A percentile compares a stretch with the other conserved stretches of the same genome.
Evolutionary conservation across 1,140 invertebrate species (phyloP).

Genomic region (Rhopalosiphum maidis): DNA sequence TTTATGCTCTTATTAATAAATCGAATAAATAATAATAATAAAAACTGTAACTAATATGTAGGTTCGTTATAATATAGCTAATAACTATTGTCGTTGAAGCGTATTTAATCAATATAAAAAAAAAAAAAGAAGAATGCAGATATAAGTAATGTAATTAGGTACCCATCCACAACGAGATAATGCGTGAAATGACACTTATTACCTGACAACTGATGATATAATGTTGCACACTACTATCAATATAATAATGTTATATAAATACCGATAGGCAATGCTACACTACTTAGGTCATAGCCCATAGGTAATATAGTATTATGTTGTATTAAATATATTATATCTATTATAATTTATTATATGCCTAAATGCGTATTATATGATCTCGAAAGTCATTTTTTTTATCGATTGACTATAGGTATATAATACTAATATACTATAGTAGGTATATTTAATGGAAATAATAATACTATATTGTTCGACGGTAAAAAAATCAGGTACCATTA

Average conservation of each 20-base stretch:
- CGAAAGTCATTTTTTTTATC: neutral
- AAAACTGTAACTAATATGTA: neutral
- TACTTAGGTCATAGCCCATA: neutral
- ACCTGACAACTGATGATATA: neutral
- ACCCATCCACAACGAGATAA: neutral
- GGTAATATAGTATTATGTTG: neutral
- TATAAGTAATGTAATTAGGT: neutral
- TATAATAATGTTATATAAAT: neutral
- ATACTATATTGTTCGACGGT: neutral
- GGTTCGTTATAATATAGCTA: neutral
- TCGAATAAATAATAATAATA: neutral
- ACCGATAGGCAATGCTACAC: neutral
- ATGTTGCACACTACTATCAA: neutral
- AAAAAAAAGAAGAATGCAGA: neutral
- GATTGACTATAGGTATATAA: neutral
- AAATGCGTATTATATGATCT: neutral
- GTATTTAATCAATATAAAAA: neutral
- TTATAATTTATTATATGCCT: neutral
- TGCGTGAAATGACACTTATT: neutral
- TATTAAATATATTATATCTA: neutral
- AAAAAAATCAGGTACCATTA: neutral
- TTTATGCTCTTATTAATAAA: neutral
- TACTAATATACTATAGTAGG: no score
- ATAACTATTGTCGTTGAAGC: neutral
- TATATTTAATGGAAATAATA: neutral